Evolutionary conservation across 2,113 vertebrate species (phyloP).

Genomic region (Phyllostomus hastatus): DNA sequence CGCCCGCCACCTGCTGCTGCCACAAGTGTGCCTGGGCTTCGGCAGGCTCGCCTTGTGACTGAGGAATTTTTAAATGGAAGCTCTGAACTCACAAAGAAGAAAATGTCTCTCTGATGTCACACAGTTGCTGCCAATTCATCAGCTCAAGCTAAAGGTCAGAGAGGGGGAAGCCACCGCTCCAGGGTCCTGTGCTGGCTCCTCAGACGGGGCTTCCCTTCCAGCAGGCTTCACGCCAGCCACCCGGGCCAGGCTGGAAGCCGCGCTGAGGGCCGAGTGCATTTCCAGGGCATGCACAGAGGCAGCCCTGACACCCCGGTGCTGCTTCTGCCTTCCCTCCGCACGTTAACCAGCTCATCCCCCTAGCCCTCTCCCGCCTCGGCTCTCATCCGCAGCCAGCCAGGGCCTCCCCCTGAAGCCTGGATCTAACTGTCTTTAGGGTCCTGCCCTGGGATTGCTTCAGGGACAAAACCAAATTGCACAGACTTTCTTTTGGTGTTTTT

Average conservation of each 20-base stretch:
- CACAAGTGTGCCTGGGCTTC: conserved; percentile 48
- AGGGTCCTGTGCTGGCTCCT: neutral
- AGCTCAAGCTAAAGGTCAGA: conserved; percentile 55
- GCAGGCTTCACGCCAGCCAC: conserved; percentile 47
- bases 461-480: neutral
- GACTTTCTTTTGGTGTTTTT: neutral
- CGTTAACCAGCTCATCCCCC: neutral
- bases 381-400: neutral
- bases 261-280: neutral
- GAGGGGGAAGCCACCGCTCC: conserved; percentile 45
- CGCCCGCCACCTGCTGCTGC: conserved; percentile 60
- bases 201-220: conserved; percentile 45
- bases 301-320: neutral
- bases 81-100: conserved; percentile 65
- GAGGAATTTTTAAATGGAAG: conserved; percentile 67
- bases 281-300: conserved; percentile 16
- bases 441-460: neutral
- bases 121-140: conserved; percentile 64
- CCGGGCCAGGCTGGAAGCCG: neutral
- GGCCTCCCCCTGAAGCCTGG: neutral
- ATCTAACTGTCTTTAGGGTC: neutral
- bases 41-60: conserved; percentile 54
- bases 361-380: neutral
- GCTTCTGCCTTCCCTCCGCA: neutral
- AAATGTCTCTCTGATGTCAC: conserved; percentile 72